Base-by-base conservation (phyloP, 2,113 vertebrate genomes). In the Sylvietta virens region DNA sequence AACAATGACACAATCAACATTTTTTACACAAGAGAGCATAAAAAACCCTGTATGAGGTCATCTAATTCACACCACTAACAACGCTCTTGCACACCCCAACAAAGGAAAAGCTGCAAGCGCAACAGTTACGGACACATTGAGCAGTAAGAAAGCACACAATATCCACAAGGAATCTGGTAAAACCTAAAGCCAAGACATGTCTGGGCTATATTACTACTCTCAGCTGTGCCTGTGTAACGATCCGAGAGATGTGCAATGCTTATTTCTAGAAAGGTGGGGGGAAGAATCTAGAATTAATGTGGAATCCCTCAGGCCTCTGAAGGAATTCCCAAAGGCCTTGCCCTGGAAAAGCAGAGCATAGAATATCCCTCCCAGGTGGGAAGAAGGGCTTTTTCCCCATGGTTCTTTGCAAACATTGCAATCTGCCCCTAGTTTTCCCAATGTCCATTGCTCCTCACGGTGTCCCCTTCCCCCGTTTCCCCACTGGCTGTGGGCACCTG, bases 121-220 rank as follows among this genome's bases (percentile, higher is more conserved):
- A 88, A 56, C 66, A 48, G 24, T 16, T 61, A 48, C 0, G 1
- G 35, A 81, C 76, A 54, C 35, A 42, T 13, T 22, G 23, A 70
- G n/a, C 0, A 0, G 23, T 48, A 62, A 80, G 24, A 88, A 88
- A 30, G 60, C 28, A 12, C 11, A 9, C 0, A 11, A 9, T 12
- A 72, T 2, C 35, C 79, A 70, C 40, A 64, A 71, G 56, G 37
- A 67, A 35, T 39, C 2, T 42, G 37, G 17, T 35, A 74, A 70
- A 86, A 31, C 31, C 30, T 69, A 5, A 51, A 93, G 18, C 4
- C 11, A 7, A 17, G 31, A 14, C 21, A 40, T 7, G 15, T 21
- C 48, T 74, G 47, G n/a, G 42, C 61, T 81, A 14, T 33, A 53
- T 37, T 70, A 70, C 18, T 73, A 35, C 39, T 50, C 30, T 26